A percentile compares a stretch with the other conserved stretches of the same genome.
Evolutionary conservation across 2,113 vertebrate genomes (phyloP).

Genomic region (Abramis brama): DNA sequence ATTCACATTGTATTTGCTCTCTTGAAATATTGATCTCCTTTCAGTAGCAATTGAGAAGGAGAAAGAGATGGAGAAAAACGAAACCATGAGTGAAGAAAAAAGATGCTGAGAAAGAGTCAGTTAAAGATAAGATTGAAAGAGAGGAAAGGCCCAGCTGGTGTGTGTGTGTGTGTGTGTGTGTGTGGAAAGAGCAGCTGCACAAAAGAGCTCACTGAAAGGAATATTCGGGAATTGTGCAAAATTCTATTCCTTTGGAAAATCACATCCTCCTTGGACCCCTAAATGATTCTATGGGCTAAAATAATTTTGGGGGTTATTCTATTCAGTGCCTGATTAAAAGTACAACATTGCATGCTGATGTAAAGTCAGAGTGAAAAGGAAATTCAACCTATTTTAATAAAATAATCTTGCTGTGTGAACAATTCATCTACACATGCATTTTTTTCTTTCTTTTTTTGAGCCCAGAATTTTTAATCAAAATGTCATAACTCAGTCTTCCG

Average conservation of each 20-base stretch:
- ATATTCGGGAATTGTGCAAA: not conserved
- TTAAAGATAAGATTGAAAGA: slow-evolving; percentile 24
- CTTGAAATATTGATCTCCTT: slow-evolving; percentile 60
- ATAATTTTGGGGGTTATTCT: not conserved
- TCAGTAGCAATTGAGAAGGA: slow-evolving; percentile 16
- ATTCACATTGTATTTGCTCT: slow-evolving; percentile 61
- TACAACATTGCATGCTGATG: not conserved
- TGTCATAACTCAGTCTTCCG: not conserved
- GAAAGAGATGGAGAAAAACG: not conserved
- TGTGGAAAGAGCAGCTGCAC: slow-evolving; percentile 17
- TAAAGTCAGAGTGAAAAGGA: not conserved
- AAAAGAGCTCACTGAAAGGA: slow-evolving; percentile 18
- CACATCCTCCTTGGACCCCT: not conserved
- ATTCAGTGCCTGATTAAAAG: not conserved
- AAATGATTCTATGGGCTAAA: not conserved
- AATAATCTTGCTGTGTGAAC: not conserved
- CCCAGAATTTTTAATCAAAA: not conserved
- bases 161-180: not conserved
- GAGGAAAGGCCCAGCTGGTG: not conserved
- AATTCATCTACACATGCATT: not conserved
- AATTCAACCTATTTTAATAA: not conserved
- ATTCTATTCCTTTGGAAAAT: slow-evolving; percentile 5
- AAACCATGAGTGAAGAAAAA: not conserved
- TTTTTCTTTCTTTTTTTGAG: not conserved
- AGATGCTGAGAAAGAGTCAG: not conserved